Evolutionary conservation across 1,140 invertebrate genomes (phyloP), one percentile per base, ranked within the genome.

Genomic region (Acromyrmex charruanus): DNA sequence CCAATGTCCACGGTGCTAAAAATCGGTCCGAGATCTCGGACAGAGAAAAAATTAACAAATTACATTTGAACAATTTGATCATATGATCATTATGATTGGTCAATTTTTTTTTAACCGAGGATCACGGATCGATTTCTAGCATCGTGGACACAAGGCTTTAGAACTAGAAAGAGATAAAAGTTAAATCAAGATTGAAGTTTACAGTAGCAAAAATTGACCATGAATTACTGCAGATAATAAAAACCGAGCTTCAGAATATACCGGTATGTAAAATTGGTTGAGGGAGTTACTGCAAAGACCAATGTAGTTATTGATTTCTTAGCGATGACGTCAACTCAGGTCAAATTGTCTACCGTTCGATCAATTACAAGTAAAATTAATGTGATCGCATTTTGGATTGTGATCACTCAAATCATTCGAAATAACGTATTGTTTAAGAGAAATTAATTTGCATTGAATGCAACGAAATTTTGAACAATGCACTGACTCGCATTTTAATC

Each of bases 231-330:
- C 35, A 44, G 39, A 44, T 44, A 44, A 44, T 12, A 44, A 44
- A 44, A 44, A 44, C 9, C 39, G 39, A 44, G 39, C 39, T 10
- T 59, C 25, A n/a, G 9, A 58, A 81, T 18, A 81, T 18, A n/a
- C 68, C 10, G 18, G 0, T 12, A 6, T 21, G 18, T 81, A 39
- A 44, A 58, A 49, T 3, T 58, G 12, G 1, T 18, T n/a, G 39
- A 25, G 39, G 7, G n/a, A 61, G 39, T 10, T 44, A 28, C 6
- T 35, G 7, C 65, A 14, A 31, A 49, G n/a, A 1, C 39, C 18
- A 59, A 61, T 44, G 35, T 7, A 72, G 14, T 44, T 87, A 87
- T 87, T 85, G 86, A 87, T 87, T 68, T 87, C n/a, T 85, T 68
- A 49, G 14, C 12, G 51, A 75, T 87, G 86, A 87, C 86, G 86